These are phyloP conservation scores for Scrobipalpa atriplicella DNA, from an alignment of 2,888 invertebrate genomes.

Conservation along the genomic window DNA sequence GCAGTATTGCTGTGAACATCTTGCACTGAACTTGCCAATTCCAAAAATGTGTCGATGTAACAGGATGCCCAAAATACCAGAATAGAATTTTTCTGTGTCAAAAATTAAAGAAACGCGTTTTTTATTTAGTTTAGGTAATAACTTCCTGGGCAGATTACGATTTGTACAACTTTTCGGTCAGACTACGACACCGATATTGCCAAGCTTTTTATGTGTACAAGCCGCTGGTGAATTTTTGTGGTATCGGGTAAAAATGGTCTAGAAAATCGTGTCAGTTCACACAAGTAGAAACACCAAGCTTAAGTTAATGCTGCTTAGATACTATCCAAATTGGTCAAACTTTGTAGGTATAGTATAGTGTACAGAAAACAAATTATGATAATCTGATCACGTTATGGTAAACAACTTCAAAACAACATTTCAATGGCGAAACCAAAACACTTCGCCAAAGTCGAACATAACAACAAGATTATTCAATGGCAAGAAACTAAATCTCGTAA, in stretches of 20 bases:
- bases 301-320: not conserved
- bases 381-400: too few species aligned
- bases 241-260: conserved; percentile 1
- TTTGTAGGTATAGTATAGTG: not conserved
- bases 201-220: conserved; percentile 7
- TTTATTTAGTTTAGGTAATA: too few species aligned
- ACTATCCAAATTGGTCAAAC: not conserved
- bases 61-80: too few species aligned
- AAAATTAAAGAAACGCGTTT: not conserved
- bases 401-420: not conserved
- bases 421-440: not conserved
- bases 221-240: conserved; percentile 15
- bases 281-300: not conserved
- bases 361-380: not conserved
- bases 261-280: conserved; percentile 1
- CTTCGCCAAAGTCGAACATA: not conserved
- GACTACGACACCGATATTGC: conserved; percentile 3
- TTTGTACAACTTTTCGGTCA: not conserved
- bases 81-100: too few species aligned
- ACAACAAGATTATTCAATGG: conserved; percentile 17
- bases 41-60: too few species aligned
- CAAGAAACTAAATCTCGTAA: conserved; percentile 4
- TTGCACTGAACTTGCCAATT: too few species aligned
- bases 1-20: too few species aligned
- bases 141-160: not conserved